Conservation (phyloP, 1,140 invertebrate genomes). For the Luehdorfia chinensis region DNA sequence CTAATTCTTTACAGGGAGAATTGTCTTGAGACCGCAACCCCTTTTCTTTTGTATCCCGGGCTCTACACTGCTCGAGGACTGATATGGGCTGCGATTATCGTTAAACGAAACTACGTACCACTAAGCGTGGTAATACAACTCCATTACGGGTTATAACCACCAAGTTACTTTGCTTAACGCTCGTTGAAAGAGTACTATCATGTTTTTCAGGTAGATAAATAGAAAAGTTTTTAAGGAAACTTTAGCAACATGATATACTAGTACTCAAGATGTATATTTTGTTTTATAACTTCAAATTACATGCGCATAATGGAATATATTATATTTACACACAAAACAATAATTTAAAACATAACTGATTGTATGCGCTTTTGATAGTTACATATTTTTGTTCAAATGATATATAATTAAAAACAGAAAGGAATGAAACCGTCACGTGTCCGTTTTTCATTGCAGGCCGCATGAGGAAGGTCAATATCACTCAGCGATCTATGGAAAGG, state of each 20-base stretch:
- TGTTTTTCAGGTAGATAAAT: slow-evolving; percentile 18
- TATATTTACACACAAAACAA: background rate
- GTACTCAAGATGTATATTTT: background rate
- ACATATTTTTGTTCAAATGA: no score
- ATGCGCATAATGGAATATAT: background rate
- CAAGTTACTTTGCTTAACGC: slow-evolving; percentile 30
- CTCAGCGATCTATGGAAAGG: no score
- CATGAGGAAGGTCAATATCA: no score
- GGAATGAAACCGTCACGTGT: no score
- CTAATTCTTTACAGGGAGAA: no score
- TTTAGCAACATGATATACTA: background rate
- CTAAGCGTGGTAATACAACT: slow-evolving; percentile 35
- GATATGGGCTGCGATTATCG: slow-evolving; percentile 33
- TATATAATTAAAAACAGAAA: no score
- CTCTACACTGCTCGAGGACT: background rate
- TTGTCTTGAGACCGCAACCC: slow-evolving; percentile 10
- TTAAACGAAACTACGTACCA: slow-evolving; percentile 39
- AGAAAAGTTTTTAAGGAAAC: background rate
- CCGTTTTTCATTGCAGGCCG: no score
- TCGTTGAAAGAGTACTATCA: slow-evolving; percentile 28
- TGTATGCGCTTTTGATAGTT: no score
- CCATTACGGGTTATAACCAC: slow-evolving; percentile 31
- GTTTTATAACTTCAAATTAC: background rate
- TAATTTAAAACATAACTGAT: no score
- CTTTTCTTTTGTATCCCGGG: slow-evolving; percentile 12